These are phyloP conservation scores for Marcusenius ussheri DNA, from an alignment of 2,113 vertebrate genomes.

Conservation along the genomic window DNA sequence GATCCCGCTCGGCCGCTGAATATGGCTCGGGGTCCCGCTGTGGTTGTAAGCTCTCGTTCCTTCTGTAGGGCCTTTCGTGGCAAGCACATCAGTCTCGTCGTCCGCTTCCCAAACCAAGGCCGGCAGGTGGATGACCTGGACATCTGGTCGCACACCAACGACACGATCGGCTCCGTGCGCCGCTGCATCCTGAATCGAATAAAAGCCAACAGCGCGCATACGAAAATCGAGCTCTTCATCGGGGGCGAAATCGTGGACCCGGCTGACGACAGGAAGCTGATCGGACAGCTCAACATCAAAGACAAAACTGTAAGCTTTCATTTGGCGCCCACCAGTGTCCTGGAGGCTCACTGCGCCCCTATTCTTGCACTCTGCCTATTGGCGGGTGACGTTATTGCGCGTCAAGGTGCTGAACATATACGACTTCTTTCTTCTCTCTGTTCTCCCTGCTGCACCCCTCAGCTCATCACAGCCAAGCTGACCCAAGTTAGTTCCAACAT, in stretches of 20 bases:
- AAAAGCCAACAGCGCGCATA: conserved; percentile 94
- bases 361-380: not conserved
- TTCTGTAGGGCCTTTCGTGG: conserved; percentile 87
- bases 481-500: conserved; percentile 99
- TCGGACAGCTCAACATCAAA: conserved; percentile 95
- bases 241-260: conserved; percentile 96
- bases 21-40: not conserved
- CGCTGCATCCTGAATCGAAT: conserved; percentile 92
- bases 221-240: conserved; percentile 95
- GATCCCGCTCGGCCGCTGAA: not conserved
- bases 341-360: not conserved
- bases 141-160: conserved; percentile 98
- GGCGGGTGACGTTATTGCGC: not conserved
- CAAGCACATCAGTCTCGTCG: conserved; percentile 92
- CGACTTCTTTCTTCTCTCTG: not conserved
- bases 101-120: conserved; percentile 97
- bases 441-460: not conserved
- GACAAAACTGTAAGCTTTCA: conserved; percentile 84
- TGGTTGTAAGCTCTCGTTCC: not conserved
- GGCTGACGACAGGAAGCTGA: conserved; percentile 91
- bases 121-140: conserved; percentile 96
- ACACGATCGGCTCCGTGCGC: conserved; percentile 95
- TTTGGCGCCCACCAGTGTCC: not conserved
- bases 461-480: conserved; percentile 98
- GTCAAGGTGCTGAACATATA: not conserved